Evolutionary conservation across 2,797 vertebrate genomes (phyloP).

Genomic region (Halcyon chelicuti): DNA sequence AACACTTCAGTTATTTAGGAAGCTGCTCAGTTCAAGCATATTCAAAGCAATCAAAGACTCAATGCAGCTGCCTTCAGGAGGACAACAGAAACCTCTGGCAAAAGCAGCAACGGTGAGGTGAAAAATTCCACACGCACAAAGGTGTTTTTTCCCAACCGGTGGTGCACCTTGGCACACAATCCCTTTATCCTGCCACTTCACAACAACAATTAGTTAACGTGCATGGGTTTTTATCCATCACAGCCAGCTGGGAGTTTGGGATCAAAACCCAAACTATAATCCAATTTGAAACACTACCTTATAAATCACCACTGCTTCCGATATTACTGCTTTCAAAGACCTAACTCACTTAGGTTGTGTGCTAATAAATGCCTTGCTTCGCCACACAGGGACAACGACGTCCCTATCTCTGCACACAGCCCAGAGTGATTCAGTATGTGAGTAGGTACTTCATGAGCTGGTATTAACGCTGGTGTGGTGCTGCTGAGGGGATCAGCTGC

Average conservation of each 20-base stretch:
- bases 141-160: background rate
- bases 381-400: background rate
- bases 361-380: background rate
- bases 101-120: background rate
- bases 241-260: background rate
- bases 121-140: background rate
- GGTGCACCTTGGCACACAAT: background rate
- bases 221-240: background rate
- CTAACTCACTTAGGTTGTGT: background rate
- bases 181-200: background rate
- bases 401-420: background rate
- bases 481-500: background rate
- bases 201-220: background rate
- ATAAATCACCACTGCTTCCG: background rate
- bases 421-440: background rate
- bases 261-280: background rate
- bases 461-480: rapidly evolving
- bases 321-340: background rate
- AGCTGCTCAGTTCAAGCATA: background rate
- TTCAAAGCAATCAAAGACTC: background rate
- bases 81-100: background rate
- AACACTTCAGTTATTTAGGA: background rate
- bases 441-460: background rate
- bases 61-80: rapidly evolving
- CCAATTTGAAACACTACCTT: background rate